Evolutionary conservation across 2,888 invertebrate genomes (phyloP).

Genomic region (Anodontia alba): DNA sequence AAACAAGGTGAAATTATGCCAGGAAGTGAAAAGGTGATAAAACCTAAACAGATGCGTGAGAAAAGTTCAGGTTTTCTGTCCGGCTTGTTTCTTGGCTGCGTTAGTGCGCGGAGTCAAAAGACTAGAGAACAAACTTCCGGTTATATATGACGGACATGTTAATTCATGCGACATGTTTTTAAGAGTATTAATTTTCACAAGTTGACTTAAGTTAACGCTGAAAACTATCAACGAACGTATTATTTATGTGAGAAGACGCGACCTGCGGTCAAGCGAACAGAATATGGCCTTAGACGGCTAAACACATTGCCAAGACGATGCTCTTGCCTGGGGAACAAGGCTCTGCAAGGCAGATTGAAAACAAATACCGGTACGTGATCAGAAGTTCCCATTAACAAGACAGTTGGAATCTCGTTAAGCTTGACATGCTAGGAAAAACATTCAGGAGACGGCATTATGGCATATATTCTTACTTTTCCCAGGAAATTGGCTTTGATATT

Average conservation of each 20-base stretch:
- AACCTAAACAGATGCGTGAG: constrained; percentile 17
- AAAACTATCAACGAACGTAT: neutral
- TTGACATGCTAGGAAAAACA: too few relatives aligned
- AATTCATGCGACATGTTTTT: neutral
- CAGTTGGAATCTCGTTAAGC: too few relatives aligned
- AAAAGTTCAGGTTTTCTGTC: constrained; percentile 39
- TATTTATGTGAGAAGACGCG: neutral
- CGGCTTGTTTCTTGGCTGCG: constrained; percentile 50
- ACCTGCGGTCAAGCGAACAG: too few relatives aligned
- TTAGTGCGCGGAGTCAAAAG: constrained; percentile 30
- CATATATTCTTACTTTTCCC: too few relatives aligned
- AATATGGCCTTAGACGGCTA: too few relatives aligned
- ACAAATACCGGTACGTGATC: too few relatives aligned
- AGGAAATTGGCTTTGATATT: too few relatives aligned
- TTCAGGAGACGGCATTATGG: too few relatives aligned
- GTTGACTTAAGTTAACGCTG: constrained; percentile 2
- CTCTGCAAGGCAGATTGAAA: too few relatives aligned
- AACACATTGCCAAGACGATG: too few relatives aligned
- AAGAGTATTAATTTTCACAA: neutral
- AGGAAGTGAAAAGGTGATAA: neutral
- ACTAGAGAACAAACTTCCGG: neutral
- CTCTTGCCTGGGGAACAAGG: too few relatives aligned
- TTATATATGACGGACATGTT: neutral
- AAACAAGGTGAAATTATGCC: neutral
- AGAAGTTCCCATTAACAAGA: too few relatives aligned